Evolutionary conservation across 2,113 vertebrate genomes (phyloP).

Genomic region (Dromaius novaehollandiae): DNA sequence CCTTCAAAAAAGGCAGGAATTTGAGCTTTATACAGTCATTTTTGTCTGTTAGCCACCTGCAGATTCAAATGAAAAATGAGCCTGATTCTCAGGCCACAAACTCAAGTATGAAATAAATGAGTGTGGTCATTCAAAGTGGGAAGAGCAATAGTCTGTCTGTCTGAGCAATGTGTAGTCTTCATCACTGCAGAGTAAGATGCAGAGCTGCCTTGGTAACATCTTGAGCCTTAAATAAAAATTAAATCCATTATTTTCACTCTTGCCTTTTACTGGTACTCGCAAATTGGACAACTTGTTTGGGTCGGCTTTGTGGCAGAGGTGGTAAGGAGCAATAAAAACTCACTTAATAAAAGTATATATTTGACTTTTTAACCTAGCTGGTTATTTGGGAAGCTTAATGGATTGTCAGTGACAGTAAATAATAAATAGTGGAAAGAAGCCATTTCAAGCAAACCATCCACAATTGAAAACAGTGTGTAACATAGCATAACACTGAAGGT

Average conservation of each 20-base stretch:
- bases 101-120: not conserved
- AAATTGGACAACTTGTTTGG: not conserved
- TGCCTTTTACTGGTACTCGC: not conserved
- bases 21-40: not conserved
- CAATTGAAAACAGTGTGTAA: not conserved
- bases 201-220: not conserved
- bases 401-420: not conserved
- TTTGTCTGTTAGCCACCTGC: not conserved
- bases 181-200: not conserved
- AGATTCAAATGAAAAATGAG: not conserved
- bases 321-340: not conserved
- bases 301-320: not conserved
- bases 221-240: not conserved
- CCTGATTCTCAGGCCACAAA: not conserved
- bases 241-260: not conserved
- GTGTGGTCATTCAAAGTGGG: not conserved
- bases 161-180: not conserved
- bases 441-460: not conserved
- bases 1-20: not conserved
- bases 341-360: not conserved
- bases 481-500: not conserved
- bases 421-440: not conserved
- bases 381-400: not conserved
- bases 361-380: not conserved
- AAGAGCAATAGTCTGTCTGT: not conserved